A percentile compares a stretch with the other conserved stretches of the same genome.
phyloP scores from a whole-genome alignment of 2,113 vertebrate genomes.

The Tretioscincus oriximinensis region DNA sequence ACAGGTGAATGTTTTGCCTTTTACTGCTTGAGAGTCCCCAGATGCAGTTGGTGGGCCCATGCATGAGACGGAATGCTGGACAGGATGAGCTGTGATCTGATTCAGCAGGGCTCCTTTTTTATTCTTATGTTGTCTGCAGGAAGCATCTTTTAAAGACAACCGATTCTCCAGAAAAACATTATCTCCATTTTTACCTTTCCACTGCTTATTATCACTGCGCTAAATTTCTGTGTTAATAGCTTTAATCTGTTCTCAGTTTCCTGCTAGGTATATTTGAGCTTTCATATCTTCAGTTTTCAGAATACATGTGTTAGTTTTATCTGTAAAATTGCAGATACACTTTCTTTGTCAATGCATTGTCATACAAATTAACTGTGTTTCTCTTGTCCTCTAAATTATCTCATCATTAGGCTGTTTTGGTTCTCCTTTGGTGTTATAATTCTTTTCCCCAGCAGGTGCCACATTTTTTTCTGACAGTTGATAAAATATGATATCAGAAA shows the following conservation, averaged over 20 bases:
- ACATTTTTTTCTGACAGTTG: slow-evolving; percentile 1
- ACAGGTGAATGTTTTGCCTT: no score
- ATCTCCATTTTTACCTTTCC: background rate
- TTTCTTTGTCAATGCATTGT: background rate
- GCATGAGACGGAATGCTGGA: no score
- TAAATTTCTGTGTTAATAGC: background rate
- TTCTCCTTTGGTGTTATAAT: background rate
- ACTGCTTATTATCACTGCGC: background rate
- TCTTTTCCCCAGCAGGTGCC: slow-evolving; percentile 4
- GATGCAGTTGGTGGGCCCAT: no score
- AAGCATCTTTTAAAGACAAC: background rate
- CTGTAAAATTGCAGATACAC: slow-evolving; percentile 6
- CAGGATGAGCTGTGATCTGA: no score
- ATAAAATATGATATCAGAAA: slow-evolving; percentile 23
- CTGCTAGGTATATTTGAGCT: background rate
- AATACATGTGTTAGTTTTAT: slow-evolving; percentile 6
- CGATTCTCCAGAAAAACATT: background rate
- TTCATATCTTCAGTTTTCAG: background rate
- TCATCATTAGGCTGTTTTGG: background rate
- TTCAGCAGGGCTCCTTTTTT: no score
- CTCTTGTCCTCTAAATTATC: slow-evolving; percentile 9
- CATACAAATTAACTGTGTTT: background rate
- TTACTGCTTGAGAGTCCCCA: no score
- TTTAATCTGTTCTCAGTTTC: background rate
- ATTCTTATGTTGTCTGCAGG: background rate